Conservation (phyloP, 35 echinoderm and acorn worm genomes). For the Heliocidaris erythrogramma region DNA sequence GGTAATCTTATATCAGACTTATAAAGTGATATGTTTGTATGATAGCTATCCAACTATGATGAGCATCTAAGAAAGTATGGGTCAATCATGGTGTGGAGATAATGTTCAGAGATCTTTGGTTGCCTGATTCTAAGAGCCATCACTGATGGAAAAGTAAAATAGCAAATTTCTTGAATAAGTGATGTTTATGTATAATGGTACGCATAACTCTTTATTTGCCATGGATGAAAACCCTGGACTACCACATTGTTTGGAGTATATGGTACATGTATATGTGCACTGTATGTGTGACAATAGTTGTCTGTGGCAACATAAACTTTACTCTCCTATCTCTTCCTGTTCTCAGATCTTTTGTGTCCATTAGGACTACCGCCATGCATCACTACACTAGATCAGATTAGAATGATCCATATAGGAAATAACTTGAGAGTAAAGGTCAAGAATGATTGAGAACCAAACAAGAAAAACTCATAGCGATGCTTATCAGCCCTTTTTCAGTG, state of each 20-base stretch:
- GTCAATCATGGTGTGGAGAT: conserved; percentile 94
- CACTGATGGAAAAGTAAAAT: conserved; percentile 88
- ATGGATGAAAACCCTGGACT: too few species aligned
- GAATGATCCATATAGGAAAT: conserved; percentile 93
- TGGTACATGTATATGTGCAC: too few species aligned
- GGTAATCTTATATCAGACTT: conserved; percentile 47
- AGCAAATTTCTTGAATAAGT: too few species aligned
- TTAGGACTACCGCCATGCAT: conserved; percentile 92
- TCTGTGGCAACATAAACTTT: too few species aligned
- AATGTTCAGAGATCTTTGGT: conserved; percentile 98
- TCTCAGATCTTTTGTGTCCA: conserved; percentile 97
- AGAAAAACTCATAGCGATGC: too few species aligned
- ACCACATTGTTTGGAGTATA: too few species aligned
- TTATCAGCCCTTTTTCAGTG: too few species aligned
- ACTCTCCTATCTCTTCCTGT: background rate
- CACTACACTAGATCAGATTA: conserved; percentile 92
- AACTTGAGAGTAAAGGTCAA: background rate
- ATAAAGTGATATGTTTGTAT: too few species aligned
- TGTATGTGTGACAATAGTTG: too few species aligned
- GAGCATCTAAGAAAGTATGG: conserved; percentile 95
- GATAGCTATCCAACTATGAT: background rate
- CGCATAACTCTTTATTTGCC: too few species aligned
- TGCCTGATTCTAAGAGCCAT: conserved; percentile 93
- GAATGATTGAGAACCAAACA: too few species aligned
- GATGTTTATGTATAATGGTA: too few species aligned